These are phyloP conservation scores for Dioctria rufipes DNA, from an alignment of 2,888 invertebrate species.

Conservation along the genomic window DNA sequence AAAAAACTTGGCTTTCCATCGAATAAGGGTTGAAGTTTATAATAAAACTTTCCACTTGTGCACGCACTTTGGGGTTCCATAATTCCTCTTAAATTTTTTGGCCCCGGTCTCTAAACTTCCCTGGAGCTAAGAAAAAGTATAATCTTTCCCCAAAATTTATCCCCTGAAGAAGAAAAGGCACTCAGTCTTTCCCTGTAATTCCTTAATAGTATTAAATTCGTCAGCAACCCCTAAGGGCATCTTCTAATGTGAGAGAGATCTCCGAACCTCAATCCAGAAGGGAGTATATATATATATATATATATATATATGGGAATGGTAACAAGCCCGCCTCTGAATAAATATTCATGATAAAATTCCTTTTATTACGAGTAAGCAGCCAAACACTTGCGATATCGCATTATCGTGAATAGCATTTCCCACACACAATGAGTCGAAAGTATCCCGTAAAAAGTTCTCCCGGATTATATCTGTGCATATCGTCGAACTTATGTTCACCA, in stretches of 20 bases:
- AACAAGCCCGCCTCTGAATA: neutral
- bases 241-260: slow-evolving; percentile 1
- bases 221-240: slow-evolving; percentile 21
- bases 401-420: slow-evolving; percentile 35
- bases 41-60: slow-evolving; percentile 29
- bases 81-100: neutral
- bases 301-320: too few species aligned
- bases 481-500: slow-evolving; percentile 19
- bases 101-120: neutral
- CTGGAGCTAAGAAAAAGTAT: slow-evolving; percentile 8
- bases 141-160: slow-evolving; percentile 15
- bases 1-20: slow-evolving; percentile 11
- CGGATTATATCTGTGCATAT: slow-evolving; percentile 27
- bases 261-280: slow-evolving; percentile 7
- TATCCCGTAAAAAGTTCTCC: neutral
- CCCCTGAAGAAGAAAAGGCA: slow-evolving; percentile 26
- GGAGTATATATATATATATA: neutral
- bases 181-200: slow-evolving; percentile 29
- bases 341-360: slow-evolving; percentile 36
- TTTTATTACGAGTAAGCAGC: slow-evolving; percentile 23
- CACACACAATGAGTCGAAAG: neutral
- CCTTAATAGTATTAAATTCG: slow-evolving; percentile 38
- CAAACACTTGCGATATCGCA: slow-evolving; percentile 40
- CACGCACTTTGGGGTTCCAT: slow-evolving; percentile 7
- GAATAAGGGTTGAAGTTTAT: slow-evolving; percentile 21